Base-by-base conservation (phyloP, 2,113 vertebrate species). In the Larimichthys crocea region DNA sequence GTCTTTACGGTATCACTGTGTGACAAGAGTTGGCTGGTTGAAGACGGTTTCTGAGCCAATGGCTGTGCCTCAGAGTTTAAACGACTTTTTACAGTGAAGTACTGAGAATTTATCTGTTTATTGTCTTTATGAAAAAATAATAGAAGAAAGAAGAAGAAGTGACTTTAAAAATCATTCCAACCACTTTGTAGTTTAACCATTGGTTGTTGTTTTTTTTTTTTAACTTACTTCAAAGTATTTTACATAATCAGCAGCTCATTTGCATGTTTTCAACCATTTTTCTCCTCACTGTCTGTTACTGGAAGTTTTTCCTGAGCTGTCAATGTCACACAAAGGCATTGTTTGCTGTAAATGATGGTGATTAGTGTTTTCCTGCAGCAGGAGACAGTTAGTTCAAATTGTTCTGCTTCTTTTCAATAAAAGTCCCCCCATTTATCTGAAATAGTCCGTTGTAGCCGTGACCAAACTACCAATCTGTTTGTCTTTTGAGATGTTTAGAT, bases 1-100 rank as follows among this genome's bases (percentile, higher is more conserved):
- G 68, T 70, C 16, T 71, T 68, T n/a, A 14, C 50, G 53, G 22
- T 35, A 0, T 42, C 31, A 5, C 53, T 4, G 20, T 35, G 71
- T n/a, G 69, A 49, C 50, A 6, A 19, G 67, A 62, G 14, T 2
- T 8, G 61, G 42, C 83, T 84, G 78, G 86, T 88, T 74, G 55
- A 60, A 65, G 49, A 31, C 0, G 19, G 67, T 5, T 50, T 75
- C 59, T 61, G 44, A 63, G 46, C 22, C 24, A 52, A 40, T 49
- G 68, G 35, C 44, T 42, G 11, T 17, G 10, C 53, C n/a, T 48
- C n/a, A 5, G 17, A 46, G 20, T 15, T 14, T 20, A 29, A 46
- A 42, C 15, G 42, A 62, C 20, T 42, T 53, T 74, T 64, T 35
- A 8, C 4, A 8, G 44, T 42, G 5, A 55, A 24, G 5, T 15